Base-by-base conservation (phyloP, 2,888 invertebrate species). In the Athrips mouffetella region DNA sequence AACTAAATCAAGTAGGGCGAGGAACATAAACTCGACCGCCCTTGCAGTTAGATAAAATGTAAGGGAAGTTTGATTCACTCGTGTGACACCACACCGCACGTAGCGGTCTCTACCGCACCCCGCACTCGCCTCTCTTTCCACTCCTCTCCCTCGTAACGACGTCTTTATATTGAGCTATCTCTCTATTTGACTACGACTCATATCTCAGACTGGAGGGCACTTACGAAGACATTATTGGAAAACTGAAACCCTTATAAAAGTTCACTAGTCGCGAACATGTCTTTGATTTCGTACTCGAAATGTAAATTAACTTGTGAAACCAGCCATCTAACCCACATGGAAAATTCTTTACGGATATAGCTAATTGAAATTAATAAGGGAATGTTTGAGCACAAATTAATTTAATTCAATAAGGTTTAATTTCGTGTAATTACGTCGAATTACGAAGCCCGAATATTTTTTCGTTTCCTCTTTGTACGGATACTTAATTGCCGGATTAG, bases 1-100 rank as follows among this genome's bases (percentile, higher is more conserved):
- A 87, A 84, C 84, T 81, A 80, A 80, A 87, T 87, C 85, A 86
- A 85, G 80, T 73, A 80, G 80, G 85, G 81, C 71, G 77, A 77
- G 70, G 78, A 75, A 74, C 80, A 82, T 86, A 84, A 86, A 84
- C 77, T 75, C 79, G 70, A 78, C 86, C 86, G 72, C 84, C 86
- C 85, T 83, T 73, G 77, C 83, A 82, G 78, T 86, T 74, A 83
- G 78, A 85, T 85, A 84, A 83, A 87, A 85, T 80, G 77, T 80
- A 74, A 81, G 79, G 80, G 81, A 80, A 79, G 76, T 86, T 84
- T 81, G 83, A 86, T 84, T 86, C 82, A 87, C 78, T 85, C 73
- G 70, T 70, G 73, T 77, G 80, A 76, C 80, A 75, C 70, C 73
- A 66, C 76, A 78, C 79, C 80, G 77, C 70, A 65, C 55, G 29